These are phyloP conservation scores for Panzeria rudis DNA, from an alignment of 2,888 invertebrate genomes.

Conservation along the genomic window DNA sequence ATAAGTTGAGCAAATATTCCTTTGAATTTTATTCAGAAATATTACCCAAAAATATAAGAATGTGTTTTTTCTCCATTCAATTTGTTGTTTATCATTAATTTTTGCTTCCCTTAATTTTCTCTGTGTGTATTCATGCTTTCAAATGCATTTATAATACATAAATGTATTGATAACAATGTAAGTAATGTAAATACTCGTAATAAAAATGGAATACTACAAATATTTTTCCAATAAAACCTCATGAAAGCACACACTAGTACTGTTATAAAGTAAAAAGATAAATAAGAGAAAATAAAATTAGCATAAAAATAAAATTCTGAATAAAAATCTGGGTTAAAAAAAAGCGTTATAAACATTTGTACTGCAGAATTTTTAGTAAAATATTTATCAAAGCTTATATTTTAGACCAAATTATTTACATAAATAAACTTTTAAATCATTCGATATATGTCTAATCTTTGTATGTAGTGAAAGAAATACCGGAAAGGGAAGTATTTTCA, in stretches of 20 bases:
- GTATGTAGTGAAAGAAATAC: no score
- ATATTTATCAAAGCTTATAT: no score
- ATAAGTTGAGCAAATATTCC: no score
- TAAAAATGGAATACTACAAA: conserved; percentile 16
- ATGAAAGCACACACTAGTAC: neutral
- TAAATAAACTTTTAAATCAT: no score
- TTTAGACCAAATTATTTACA: no score
- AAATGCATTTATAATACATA: neutral
- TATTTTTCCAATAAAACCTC: conserved; percentile 2
- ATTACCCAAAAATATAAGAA: no score
- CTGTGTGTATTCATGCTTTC: neutral
- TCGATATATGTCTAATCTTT: no score
- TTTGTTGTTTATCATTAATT: no score
- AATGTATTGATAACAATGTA: conserved; percentile 4
- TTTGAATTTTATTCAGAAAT: no score
- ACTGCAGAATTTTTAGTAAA: neutral
- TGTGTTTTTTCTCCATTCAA: no score
- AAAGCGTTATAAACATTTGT: neutral
- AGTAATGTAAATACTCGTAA: conserved; percentile 10
- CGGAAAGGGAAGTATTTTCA: no score
- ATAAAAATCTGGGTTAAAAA: neutral
- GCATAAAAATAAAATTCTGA: neutral
- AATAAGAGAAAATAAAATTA: neutral
- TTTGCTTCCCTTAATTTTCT: neutral
- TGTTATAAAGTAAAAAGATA: neutral